Conservation (phyloP, 2,888 invertebrate genomes). For the Incurvaria masculella region DNA sequence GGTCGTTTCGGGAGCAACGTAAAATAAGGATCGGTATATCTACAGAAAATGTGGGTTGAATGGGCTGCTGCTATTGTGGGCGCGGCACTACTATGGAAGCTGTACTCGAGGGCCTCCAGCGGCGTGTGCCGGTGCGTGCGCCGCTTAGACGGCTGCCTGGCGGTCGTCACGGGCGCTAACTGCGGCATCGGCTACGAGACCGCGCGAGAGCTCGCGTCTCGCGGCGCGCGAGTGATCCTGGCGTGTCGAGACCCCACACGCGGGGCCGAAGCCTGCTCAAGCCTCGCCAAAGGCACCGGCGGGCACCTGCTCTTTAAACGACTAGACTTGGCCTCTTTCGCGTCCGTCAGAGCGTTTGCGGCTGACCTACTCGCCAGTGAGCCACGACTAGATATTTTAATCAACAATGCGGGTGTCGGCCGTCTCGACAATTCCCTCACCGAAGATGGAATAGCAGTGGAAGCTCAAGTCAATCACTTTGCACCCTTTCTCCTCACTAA, state of each 20-base stretch:
- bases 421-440: constrained; percentile 61
- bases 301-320: constrained; percentile 62
- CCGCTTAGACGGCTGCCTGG: not conserved
- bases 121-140: not conserved
- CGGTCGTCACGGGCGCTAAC: constrained; percentile 2
- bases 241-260: constrained; percentile 33
- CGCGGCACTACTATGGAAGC: too few relatives aligned
- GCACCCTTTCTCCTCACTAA: constrained; percentile 87
- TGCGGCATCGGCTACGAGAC: constrained; percentile 1
- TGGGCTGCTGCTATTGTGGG: too few relatives aligned
- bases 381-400: constrained; percentile 66
- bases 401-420: constrained; percentile 83
- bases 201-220: constrained; percentile 25
- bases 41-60: too few relatives aligned
- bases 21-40: too few relatives aligned
- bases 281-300: too few relatives aligned
- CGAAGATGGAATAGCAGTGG: constrained; percentile 77
- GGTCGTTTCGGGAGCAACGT: too few relatives aligned
- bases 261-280: too few relatives aligned
- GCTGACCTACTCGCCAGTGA: constrained; percentile 67
- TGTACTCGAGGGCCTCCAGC: too few relatives aligned
- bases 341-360: constrained; percentile 75
- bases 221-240: constrained; percentile 38
- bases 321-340: constrained; percentile 67
- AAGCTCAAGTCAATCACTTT: constrained; percentile 86